These are phyloP conservation scores for Cosmorhoe ocellata DNA, from an alignment of 2,888 invertebrate species.

Conservation along the genomic window DNA sequence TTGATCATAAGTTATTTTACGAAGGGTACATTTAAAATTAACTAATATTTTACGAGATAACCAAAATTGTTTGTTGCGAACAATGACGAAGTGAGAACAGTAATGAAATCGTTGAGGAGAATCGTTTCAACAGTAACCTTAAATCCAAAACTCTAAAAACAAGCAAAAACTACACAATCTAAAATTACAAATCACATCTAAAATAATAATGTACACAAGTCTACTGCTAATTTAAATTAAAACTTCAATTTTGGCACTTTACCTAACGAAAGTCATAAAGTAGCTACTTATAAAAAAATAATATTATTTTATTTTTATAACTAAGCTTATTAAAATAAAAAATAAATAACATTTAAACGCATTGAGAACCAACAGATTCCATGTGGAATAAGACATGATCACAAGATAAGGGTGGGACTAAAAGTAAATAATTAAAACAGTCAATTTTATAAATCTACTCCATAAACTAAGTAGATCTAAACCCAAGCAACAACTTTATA, in stretches of 20 bases:
- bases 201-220: not conserved
- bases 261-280: slow-evolving; percentile 5
- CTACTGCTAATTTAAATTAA: not conserved
- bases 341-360: slow-evolving; percentile 15
- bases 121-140: too few relatives aligned
- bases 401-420: slow-evolving; percentile 8
- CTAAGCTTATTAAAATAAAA: slow-evolving; percentile 1
- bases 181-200: not conserved
- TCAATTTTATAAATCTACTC: slow-evolving; percentile 9
- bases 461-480: not conserved
- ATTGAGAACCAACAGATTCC: not conserved
- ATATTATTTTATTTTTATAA: not conserved
- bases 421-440: too few relatives aligned
- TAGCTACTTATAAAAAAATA: slow-evolving; percentile 1
- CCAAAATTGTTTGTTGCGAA: too few relatives aligned
- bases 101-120: too few relatives aligned
- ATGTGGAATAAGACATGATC: slow-evolving; percentile 12
- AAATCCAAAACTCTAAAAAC: too few relatives aligned
- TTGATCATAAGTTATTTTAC: too few relatives aligned
- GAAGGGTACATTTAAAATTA: too few relatives aligned
- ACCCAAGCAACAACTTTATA: not conserved
- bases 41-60: too few relatives aligned
- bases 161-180: too few relatives aligned
- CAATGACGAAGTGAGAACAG: too few relatives aligned
- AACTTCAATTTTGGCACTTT: slow-evolving; percentile 20